Conservation (phyloP, 64 coral and sea anemone species). For the Stichodactyla helianthus region DNA sequence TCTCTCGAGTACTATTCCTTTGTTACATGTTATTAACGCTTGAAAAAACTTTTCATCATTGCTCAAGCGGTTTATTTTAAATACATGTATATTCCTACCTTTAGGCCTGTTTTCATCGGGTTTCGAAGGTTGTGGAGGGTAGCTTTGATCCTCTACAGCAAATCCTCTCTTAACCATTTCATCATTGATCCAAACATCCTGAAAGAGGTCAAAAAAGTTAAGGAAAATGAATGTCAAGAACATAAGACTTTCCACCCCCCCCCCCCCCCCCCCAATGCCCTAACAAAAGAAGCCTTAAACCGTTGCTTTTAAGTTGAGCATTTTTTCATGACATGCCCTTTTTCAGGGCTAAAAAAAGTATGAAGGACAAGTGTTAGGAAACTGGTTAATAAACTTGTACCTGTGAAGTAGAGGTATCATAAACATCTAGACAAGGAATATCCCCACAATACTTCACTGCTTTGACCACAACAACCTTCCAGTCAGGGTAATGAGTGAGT, state of each 20-base stretch:
- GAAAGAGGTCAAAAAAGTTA: background rate
- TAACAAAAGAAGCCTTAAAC: too few species aligned
- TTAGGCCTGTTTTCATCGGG: background rate
- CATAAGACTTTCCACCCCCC: too few species aligned
- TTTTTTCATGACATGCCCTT: too few species aligned
- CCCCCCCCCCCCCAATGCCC: too few species aligned
- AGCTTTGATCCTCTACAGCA: background rate
- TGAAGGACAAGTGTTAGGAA: too few species aligned
- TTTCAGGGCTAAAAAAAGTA: too few species aligned
- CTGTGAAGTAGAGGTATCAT: conserved; percentile 58
- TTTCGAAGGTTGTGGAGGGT: conserved; percentile 3
- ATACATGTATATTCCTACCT: background rate
- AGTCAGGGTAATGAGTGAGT: conserved; percentile 78
- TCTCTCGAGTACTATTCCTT: too few species aligned
- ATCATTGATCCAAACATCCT: conserved; percentile 59
- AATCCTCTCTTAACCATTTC: conserved; percentile 50
- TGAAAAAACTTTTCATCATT: too few species aligned
- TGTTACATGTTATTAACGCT: too few species aligned
- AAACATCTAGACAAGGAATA: conserved; percentile 70
- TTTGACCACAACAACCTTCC: conserved; percentile 70
- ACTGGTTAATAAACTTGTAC: background rate
- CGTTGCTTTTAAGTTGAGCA: too few species aligned
- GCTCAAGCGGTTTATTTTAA: background rate
- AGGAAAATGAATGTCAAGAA: background rate
- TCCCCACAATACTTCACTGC: conserved; percentile 61